Evolutionary conservation across 2,888 invertebrate species (phyloP), one percentile per base, ranked within the genome.

Genomic region (Ligdia adustata): DNA sequence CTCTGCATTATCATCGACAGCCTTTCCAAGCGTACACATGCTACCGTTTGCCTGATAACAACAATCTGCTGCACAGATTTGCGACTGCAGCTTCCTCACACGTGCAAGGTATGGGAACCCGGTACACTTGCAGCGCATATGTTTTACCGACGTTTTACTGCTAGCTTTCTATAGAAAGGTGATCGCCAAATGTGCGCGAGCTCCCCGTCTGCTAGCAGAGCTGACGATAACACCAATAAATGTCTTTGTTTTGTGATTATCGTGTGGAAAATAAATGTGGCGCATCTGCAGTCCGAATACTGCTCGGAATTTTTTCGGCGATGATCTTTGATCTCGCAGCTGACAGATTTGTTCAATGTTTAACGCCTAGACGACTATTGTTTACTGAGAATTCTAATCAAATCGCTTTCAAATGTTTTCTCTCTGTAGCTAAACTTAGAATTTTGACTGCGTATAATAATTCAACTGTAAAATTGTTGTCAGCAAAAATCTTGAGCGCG

Each of bases 21-120:
- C 4, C 12, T 9, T 9, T 18, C 28, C 9, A n/a, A 14, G 34
- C 26, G 47, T 55, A 49, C 51, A 40, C 51, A 40, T 47, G 43
- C 44, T 12, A 40, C 58, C 60, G 62, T 56, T 64, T 55, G 62
- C 57, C 59, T 72, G 77, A 73, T 75, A 78, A 66, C 69, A 61
- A 64, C 83, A 88, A 87, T 83, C 72, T 88, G 88, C 72, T 63
- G 67, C 74, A 72, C 88, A 88, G 86, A 89, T 89, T 88, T 83
- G 86, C 88, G 69, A 71, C 67, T 63, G 39, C 45, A 55, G 72
- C 68, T 79, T 79, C 79, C 78, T 75, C 67, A 75, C 88, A 88
- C 88, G 85, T 88, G 86, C 75, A 66, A 60, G 73, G 72, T 72
- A 64, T 72, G 77, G 75, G 77, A 78, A 72, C 71, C 60, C 58